These are phyloP conservation scores for Phrynosoma blainvillii DNA, from an alignment of 2,113 vertebrate species.

Conservation along the genomic window DNA sequence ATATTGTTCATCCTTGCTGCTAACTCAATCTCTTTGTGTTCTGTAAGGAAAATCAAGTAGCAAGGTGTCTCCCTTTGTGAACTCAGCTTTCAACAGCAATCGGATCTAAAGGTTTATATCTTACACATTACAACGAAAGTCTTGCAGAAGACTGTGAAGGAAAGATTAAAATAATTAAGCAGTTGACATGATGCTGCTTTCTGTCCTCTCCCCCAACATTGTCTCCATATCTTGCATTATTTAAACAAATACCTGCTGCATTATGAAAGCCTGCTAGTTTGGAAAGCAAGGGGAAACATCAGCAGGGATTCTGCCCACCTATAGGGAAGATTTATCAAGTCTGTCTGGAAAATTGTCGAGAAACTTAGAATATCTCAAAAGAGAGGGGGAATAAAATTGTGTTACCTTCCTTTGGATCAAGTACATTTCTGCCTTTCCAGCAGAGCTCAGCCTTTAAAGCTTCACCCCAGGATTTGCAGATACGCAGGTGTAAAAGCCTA, in stretches of 20 bases:
- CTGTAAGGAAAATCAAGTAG: neutral
- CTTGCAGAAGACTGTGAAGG: conserved; percentile 23
- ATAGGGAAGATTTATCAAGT: neutral
- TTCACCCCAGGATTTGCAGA: neutral
- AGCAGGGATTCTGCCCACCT: neutral
- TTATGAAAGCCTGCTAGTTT: conserved; percentile 38
- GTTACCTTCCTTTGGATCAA: neutral
- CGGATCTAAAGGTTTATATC: neutral
- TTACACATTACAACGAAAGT: conserved; percentile 31
- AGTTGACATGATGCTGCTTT: conserved; percentile 18
- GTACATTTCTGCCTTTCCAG: neutral
- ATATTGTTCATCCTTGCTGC: conserved; percentile 44
- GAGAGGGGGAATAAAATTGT: neutral
- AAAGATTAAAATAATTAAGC: conserved; percentile 19
- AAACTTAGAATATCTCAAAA: neutral
- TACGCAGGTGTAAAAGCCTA: neutral
- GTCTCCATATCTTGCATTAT: conserved; percentile 50
- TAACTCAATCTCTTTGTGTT: conserved; percentile 25
- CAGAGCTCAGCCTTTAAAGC: neutral
- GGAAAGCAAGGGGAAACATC: conserved; percentile 12
- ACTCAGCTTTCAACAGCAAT: neutral
- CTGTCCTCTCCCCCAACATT: conserved; percentile 41
- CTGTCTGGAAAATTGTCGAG: neutral
- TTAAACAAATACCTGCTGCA: conserved; percentile 41
- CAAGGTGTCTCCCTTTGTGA: neutral